Evolutionary conservation across 2,888 invertebrate species (phyloP).

Genomic region (Drosophila helvetica): DNA sequence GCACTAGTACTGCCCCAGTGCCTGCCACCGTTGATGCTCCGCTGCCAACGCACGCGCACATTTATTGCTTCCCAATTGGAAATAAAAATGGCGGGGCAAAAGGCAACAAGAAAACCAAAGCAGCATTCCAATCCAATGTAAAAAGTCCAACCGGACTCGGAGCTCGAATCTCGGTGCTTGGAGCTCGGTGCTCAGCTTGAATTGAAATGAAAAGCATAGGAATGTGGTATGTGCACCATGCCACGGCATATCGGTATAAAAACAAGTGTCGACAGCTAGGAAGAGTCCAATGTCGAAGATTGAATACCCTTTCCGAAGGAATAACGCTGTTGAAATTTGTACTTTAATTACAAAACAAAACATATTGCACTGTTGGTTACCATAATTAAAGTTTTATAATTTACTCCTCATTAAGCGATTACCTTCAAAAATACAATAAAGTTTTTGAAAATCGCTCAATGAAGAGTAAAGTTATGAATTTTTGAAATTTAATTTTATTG

Average conservation of each 20-base stretch:
- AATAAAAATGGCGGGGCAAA: slow-evolving; percentile 71
- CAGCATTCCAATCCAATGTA: slow-evolving; percentile 18
- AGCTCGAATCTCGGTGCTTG: slow-evolving; percentile 32
- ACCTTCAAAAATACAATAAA: no score
- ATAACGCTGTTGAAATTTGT: no score
- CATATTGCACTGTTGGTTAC: no score
- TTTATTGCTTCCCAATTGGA: slow-evolving; percentile 77
- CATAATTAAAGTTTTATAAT: no score
- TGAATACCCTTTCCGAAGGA: slow-evolving; percentile 12
- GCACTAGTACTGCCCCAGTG: slow-evolving; percentile 6
- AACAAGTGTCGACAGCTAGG: not conserved
- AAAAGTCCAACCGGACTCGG: slow-evolving; percentile 7
- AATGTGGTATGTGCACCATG: slow-evolving; percentile 25
- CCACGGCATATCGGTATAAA: slow-evolving; percentile 18
- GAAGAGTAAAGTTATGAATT: no score
- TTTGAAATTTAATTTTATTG: no score
- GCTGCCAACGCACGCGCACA: slow-evolving; percentile 76
- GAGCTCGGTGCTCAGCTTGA: slow-evolving; percentile 44
- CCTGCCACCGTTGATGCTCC: slow-evolving; percentile 16
- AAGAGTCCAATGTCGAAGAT: no score
- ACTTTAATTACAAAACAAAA: no score
- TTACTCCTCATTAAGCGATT: no score
- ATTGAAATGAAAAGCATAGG: slow-evolving; percentile 63
- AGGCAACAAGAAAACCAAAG: slow-evolving; percentile 18
- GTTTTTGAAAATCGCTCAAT: no score